Evolutionary conservation across 2,113 vertebrate species (phyloP), one percentile per base, ranked within the genome.

Genomic region (Vulpes lagopus): DNA sequence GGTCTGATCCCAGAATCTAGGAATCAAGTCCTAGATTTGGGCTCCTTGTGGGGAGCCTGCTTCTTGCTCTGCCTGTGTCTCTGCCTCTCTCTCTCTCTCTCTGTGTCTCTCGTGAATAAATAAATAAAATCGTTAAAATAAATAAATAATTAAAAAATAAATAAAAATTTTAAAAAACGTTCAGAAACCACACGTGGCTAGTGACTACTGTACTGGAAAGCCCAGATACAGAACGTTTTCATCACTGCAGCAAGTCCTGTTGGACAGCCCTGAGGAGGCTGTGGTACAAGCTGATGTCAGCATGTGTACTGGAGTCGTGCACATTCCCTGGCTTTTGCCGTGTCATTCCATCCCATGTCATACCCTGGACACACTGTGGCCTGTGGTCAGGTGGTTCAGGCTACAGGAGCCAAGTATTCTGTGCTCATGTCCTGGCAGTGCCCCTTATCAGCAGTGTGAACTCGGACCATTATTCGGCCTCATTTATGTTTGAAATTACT

Each of bases 291-390:
- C 35, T 32, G 23, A 15, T 25, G 27, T 25, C n/a, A 0, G 10
- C 0, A 2, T 30, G 12, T 11, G 0, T 35, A 2, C 80, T 71
- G 49, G 79, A n/a, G 19, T 15, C 2, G 1, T 7, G n/a, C 20
- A 6, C 60, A 5, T 83, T 62, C 27, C 55, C 35, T 27, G 74
- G 51, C 73, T 32, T 62, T 69, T 64, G 49, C 2, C 60, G 16
- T n/a, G 59, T 53, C 17, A 0, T 74, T n/a, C 27, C 5, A 1
- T 11, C 53, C 5, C 1, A 0, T 74, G 30, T 1, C 7, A 43
- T 38, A 17, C n/a, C 3, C 74, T 73, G 17, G 20, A 43, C 59
- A 30, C 22, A 0, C 2, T 11, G 32, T 3, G 35, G 49, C 73
- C 81, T 74, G 69, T 38, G 87, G 30, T 60, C 83, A 43, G 78